Percentiles rank a stretch among this genome's conserved stretches.
Evolutionary conservation across 1,140 invertebrate species (phyloP).

Genomic region (Limonius californicus): DNA sequence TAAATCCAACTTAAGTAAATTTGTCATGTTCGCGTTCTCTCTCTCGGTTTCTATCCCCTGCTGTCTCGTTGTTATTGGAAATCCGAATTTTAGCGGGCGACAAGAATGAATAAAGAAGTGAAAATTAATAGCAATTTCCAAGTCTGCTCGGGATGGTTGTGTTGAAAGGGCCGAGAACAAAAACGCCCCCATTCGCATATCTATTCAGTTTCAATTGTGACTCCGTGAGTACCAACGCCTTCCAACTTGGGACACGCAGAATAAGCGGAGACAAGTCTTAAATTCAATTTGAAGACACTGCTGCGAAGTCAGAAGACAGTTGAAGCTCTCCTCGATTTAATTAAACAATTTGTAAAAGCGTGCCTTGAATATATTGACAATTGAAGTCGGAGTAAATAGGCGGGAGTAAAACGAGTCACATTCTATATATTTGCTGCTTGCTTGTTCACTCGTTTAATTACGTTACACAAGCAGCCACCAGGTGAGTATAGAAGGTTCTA

Average conservation of each 20-base stretch:
- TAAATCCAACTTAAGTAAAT: neutral
- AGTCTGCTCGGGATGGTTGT: neutral
- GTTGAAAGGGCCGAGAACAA: neutral
- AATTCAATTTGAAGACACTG: constrained; percentile 37
- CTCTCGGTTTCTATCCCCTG: no score
- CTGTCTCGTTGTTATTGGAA: no score
- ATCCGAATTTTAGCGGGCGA: no score
- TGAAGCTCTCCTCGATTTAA: constrained; percentile 38
- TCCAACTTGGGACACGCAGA: neutral
- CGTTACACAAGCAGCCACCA: no score
- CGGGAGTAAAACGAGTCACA: neutral
- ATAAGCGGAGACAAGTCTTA: constrained; percentile 35
- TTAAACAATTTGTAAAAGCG: constrained; percentile 45
- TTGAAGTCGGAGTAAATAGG: neutral
- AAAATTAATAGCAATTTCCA: neutral
- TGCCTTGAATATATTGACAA: constrained; percentile 41
- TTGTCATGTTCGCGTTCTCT: no score
- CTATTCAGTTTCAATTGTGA: neutral
- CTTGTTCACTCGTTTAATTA: neutral
- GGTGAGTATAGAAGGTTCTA: no score
- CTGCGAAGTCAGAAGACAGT: constrained; percentile 33
- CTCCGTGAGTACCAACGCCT: neutral
- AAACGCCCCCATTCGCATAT: neutral
- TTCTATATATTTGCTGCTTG: constrained; percentile 3
- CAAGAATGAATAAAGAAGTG: no score